A percentile compares a stretch with the other conserved stretches of the same genome.
These are phyloP conservation scores for Phalangium opilio DNA, from an alignment of 2,888 invertebrate genomes.

Conservation along the genomic window DNA sequence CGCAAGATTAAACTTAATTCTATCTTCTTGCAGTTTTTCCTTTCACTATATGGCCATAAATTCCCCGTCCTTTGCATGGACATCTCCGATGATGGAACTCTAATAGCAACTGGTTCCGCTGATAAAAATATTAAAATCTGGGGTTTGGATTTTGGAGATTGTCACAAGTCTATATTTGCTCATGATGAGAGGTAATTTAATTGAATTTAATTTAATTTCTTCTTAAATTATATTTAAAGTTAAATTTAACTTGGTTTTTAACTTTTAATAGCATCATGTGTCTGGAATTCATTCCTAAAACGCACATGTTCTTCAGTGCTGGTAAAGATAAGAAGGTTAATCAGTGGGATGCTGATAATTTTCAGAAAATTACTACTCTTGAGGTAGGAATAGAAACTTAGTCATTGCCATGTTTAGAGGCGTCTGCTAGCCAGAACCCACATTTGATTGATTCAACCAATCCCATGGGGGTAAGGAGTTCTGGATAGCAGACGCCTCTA, in stretches of 20 bases:
- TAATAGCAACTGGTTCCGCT: slow-evolving; percentile 85
- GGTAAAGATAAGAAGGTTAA: slow-evolving; percentile 88
- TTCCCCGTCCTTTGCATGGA: slow-evolving; percentile 85
- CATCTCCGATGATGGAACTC: slow-evolving; percentile 67
- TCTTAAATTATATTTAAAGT: neutral
- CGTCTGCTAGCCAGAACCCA: too few relatives aligned
- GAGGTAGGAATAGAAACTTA: slow-evolving; percentile 42
- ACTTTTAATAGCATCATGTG: slow-evolving; percentile 55
- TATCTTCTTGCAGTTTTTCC: slow-evolving; percentile 52
- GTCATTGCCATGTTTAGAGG: too few relatives aligned
- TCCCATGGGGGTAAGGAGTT: too few relatives aligned
- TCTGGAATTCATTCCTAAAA: slow-evolving; percentile 71
- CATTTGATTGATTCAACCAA: too few relatives aligned
- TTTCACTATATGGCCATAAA: slow-evolving; percentile 90
- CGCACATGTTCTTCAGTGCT: slow-evolving; percentile 82
- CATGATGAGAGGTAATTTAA: slow-evolving; percentile 57
- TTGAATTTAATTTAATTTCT: slow-evolving; percentile 2
- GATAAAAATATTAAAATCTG: slow-evolving; percentile 94
- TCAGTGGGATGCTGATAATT: slow-evolving; percentile 92
- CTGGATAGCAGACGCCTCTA: too few relatives aligned
- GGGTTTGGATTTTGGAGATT: slow-evolving; percentile 99
- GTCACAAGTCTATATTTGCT: slow-evolving; percentile 80
- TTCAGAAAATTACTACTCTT: slow-evolving; percentile 73
- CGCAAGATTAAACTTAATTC: too few relatives aligned
- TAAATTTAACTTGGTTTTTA: neutral